phyloP scores from a whole-genome alignment of 37 sponge, comb jelly and placozoan genomes.

The Halichondria panicea region DNA sequence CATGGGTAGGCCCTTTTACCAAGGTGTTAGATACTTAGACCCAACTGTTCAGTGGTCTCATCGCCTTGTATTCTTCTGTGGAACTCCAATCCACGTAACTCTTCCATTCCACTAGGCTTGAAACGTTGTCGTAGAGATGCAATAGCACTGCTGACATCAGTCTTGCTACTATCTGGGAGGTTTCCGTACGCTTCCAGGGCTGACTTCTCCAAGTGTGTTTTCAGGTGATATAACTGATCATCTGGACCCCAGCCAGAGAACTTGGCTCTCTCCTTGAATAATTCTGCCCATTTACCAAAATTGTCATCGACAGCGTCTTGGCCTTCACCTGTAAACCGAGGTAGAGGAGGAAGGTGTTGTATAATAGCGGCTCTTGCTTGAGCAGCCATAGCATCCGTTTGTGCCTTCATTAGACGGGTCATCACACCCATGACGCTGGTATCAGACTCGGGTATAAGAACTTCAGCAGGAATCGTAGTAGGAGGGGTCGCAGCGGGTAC shows the following conservation, averaged over 20 bases:
- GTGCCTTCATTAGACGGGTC: slow-evolving; percentile 9
- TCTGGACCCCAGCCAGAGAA: slow-evolving; percentile 4
- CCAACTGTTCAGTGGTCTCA: slow-evolving; percentile 17
- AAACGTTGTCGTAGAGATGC: slow-evolving; percentile 18
- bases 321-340: not conserved
- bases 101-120: slow-evolving; percentile 30
- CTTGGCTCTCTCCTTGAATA: slow-evolving; percentile 14
- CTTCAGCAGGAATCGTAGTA: too few relatives aligned
- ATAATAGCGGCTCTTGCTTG: slow-evolving; percentile 1
- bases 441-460: too few relatives aligned
- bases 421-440: too few relatives aligned
- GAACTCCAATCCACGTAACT: slow-evolving; percentile 28
- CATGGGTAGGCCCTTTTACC: slow-evolving; percentile 23
- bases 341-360: not conserved
- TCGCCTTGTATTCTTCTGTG: slow-evolving; percentile 13
- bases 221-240: slow-evolving; percentile 18
- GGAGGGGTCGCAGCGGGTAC: too few relatives aligned
- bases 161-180: slow-evolving; percentile 6
- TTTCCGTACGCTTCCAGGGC: slow-evolving; percentile 15
- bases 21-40: not conserved
- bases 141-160: not conserved
- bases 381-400: slow-evolving; percentile 4
- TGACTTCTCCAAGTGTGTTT: slow-evolving; percentile 10
- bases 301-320: slow-evolving; percentile 6
- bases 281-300: slow-evolving; percentile 7